Evolutionary conservation across 2,888 invertebrate species (phyloP).

Genomic region (Eupithecia centaureata): DNA sequence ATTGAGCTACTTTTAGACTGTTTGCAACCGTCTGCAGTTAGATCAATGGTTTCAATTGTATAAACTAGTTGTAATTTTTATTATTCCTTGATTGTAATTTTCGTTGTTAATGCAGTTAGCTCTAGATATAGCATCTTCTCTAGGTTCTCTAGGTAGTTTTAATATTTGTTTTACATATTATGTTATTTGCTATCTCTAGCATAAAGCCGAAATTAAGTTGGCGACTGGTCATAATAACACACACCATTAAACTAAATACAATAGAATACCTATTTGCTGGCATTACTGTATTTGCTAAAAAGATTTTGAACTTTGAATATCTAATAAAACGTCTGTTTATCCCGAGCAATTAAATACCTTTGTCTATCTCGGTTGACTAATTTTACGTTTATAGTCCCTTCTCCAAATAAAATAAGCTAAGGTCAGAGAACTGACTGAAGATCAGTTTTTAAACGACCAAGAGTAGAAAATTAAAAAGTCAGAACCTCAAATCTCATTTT

Average conservation of each 20-base stretch:
- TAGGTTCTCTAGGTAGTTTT: too few relatives aligned
- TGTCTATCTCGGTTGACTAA: constrained; percentile 27
- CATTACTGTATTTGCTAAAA: neutral
- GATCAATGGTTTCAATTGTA: too few relatives aligned
- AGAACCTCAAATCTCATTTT: neutral
- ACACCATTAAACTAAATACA: neutral
- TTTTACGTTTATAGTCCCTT: constrained; percentile 26
- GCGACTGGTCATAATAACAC: neutral
- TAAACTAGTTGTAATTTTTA: too few relatives aligned
- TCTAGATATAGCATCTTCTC: too few relatives aligned
- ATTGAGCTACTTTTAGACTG: too few relatives aligned
- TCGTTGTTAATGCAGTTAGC: too few relatives aligned
- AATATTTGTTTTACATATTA: too few relatives aligned
- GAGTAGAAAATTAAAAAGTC: neutral
- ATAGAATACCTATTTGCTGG: neutral
- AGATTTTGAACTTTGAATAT: constrained; percentile 9
- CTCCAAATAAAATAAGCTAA: constrained; percentile 14
- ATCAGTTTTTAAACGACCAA: constrained; percentile 5
- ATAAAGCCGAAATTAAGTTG: neutral
- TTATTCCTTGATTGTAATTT: too few relatives aligned
- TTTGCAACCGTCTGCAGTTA: too few relatives aligned
- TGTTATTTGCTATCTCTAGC: too few relatives aligned
- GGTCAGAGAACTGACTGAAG: constrained; percentile 26
- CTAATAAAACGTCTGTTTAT: constrained; percentile 24
- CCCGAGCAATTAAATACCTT: constrained; percentile 24